Conservation (phyloP, 2,113 vertebrate genomes). For the Coryphaenoides rupestris region DNA sequence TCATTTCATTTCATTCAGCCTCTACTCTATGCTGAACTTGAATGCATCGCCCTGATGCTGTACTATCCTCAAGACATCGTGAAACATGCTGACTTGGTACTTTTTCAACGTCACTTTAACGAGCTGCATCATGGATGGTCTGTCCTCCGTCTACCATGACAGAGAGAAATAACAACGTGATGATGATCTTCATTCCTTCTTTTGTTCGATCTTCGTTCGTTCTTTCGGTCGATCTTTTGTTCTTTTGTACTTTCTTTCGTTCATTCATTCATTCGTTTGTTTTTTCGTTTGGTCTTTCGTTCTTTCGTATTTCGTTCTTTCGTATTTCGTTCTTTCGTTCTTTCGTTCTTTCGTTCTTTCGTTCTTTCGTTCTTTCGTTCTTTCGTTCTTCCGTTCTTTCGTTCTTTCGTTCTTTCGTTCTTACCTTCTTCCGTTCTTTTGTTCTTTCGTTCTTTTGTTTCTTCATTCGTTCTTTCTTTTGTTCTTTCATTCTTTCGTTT, state of each 20-base stretch:
- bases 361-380: constrained; percentile 1
- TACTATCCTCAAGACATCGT: too few relatives aligned
- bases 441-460: constrained; percentile 7
- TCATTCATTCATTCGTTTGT: too few relatives aligned
- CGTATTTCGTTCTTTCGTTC: constrained; percentile 16
- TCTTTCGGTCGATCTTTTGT: constrained; percentile 18
- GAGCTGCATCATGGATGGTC: too few relatives aligned
- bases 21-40: too few relatives aligned
- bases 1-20: too few relatives aligned
- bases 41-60: too few relatives aligned
- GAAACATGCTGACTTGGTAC: too few relatives aligned
- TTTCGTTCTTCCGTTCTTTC: constrained; percentile 11
- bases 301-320: constrained; percentile 10
- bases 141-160: too few relatives aligned
- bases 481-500: neutral
- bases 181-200: neutral
- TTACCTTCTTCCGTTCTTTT: constrained; percentile 1
- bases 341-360: neutral
- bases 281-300: constrained; percentile 11
- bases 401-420: neutral
- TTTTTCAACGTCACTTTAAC: too few relatives aligned
- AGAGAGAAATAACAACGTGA: too few relatives aligned
- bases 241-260: constrained; percentile 21
- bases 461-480: constrained; percentile 7
- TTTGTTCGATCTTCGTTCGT: too few relatives aligned